Evolutionary conservation across 2,113 vertebrate genomes (phyloP), one percentile per base, ranked within the genome.

Genomic region (Arenaria interpres): DNA sequence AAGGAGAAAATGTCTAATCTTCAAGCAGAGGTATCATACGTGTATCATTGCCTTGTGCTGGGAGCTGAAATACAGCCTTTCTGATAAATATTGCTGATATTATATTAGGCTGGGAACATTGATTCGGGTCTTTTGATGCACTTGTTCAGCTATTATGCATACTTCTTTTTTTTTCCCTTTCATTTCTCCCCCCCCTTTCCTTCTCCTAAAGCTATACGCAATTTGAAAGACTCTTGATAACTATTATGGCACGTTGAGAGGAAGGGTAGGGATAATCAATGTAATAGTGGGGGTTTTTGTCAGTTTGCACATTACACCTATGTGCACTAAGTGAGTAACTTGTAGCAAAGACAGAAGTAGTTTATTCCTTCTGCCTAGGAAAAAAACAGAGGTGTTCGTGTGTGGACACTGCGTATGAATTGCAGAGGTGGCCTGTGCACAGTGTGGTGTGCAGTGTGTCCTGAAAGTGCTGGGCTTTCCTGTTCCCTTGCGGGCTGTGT

Each of bases 401-500:
- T 11, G 33, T 22, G 46, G 41, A 25, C 21, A 1, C 17, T 75
- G 37, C 6, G 48, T 23, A 6, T 5, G 25, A 5, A 5, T 1
- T 14, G 43, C 75, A 23, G 43, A 75, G 15, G 23, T 30, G 53
- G 53, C 28, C 28, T 30, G 53, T 43, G 13, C 14, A 9, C 41
- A 28, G 5, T 0, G 0, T 5, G 27, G 27, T 35, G 17, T 33
- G 5, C 12, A 39, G 16, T 0, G 0, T 15, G 16, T 39, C 39
- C 75, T 3, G 1, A 54, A 41, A 43, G 12, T 0, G 0, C 33
- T 28, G n/a, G n/a, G 17, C 32, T 59, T 50, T 7, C 24, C 32
- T 12, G 16, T 6, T 35, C 39, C 18, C 3, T 1, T 1, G 0
- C 0, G 0, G 24, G 46, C 30, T 59, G 2, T 3, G 2, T 15